phyloP scores from a whole-genome alignment of 2,113 vertebrate genomes.

The Thinocorus orbignyianus region DNA sequence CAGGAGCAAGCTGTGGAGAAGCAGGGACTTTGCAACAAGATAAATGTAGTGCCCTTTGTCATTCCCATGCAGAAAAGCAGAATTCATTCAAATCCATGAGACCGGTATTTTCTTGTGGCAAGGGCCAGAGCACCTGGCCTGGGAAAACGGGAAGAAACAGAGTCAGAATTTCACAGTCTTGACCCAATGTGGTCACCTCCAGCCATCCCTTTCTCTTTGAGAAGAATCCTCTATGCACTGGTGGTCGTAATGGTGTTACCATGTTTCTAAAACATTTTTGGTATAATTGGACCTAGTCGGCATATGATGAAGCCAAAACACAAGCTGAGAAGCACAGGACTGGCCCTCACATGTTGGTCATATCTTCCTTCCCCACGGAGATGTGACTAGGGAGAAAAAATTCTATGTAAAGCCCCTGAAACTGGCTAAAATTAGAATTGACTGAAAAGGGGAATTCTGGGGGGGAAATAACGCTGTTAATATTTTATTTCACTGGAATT shows the following conservation, averaged over 20 bases:
- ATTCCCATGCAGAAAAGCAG: background rate
- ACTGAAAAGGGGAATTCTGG: background rate
- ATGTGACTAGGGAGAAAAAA: background rate
- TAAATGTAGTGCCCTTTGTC: background rate
- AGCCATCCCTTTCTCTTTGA: background rate
- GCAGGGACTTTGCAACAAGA: background rate
- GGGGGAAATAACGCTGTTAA: background rate
- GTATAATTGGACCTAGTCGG: background rate
- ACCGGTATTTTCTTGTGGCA: background rate
- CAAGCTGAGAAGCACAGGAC: background rate
- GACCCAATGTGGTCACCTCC: background rate
- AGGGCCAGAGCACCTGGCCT: background rate
- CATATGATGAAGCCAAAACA: background rate
- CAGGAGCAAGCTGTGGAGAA: background rate
- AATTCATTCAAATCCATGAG: background rate
- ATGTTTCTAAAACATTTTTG: background rate
- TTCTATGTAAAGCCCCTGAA: background rate
- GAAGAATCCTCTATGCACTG: background rate
- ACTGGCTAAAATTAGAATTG: background rate
- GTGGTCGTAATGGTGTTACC: background rate
- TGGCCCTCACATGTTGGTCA: fast-evolving
- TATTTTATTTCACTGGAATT: background rate
- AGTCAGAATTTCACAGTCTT: background rate
- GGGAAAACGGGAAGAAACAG: background rate
- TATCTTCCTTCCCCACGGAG: background rate